Conservation (phyloP, 30 jellyfish, hydroid and myxozoan genomes). For the Aurelia aurita region DNA sequence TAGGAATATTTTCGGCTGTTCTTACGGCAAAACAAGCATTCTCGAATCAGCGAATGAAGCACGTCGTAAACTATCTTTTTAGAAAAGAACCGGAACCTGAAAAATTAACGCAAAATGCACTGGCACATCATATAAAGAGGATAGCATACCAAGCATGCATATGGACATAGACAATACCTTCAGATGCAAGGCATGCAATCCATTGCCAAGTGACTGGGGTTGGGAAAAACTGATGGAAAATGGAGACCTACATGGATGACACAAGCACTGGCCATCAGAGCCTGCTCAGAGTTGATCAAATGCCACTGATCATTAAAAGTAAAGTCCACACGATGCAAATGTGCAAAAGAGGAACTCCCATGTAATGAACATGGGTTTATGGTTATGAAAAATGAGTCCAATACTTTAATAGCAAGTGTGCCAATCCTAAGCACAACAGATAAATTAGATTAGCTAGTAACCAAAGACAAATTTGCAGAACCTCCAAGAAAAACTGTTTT, state of each 20-base stretch:
- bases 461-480: too few species aligned
- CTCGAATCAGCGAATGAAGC: conserved; percentile 45
- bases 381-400: conserved; percentile 18
- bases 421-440: too few species aligned
- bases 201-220: too few species aligned
- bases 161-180: conserved; percentile 13
- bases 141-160: conserved; percentile 52
- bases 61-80: too few species aligned
- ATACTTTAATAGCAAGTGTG: too few species aligned
- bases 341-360: conserved; percentile 39
- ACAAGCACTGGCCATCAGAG: conserved; percentile 36
- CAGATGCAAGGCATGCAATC: conserved; percentile 12
- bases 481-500: too few species aligned
- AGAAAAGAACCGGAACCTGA: too few species aligned
- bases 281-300: conserved; percentile 52
- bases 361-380: too few species aligned
- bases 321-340: conserved; percentile 57
- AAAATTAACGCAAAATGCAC: too few species aligned
- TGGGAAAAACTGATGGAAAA: conserved; percentile 23
- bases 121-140: too few species aligned
- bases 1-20: conserved; percentile 16
- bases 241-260: conserved; percentile 44
- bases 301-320: conserved; percentile 41
- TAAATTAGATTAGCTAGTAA: too few species aligned
- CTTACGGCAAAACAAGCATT: conserved; percentile 26